These are phyloP conservation scores for Lycophotia porphyrea DNA, from an alignment of 2,888 invertebrate species.

Conservation along the genomic window DNA sequence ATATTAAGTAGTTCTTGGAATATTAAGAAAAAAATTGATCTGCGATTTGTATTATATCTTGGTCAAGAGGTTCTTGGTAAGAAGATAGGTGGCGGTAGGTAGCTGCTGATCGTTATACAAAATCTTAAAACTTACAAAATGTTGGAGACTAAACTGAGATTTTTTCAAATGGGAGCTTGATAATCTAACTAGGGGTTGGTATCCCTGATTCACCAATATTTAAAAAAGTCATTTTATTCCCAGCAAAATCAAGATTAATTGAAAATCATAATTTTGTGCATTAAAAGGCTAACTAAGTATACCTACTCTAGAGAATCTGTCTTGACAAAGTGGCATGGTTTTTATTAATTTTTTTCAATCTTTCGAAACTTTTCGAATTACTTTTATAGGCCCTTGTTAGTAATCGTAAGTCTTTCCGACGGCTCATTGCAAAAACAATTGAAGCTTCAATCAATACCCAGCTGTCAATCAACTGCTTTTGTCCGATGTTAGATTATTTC, in stretches of 20 bases:
- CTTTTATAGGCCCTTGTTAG: background rate
- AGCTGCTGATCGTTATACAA: background rate
- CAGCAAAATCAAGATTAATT: background rate
- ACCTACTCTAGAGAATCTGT: background rate
- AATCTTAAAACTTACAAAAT: no score
- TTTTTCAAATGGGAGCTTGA: no score
- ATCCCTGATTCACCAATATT: background rate
- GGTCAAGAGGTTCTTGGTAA: slow-evolving; percentile 8
- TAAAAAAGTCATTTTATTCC: background rate
- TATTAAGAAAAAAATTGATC: background rate
- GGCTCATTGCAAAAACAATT: slow-evolving; percentile 14
- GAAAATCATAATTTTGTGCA: background rate
- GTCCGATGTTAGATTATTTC: slow-evolving; percentile 24
- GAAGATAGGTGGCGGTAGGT: slow-evolving; percentile 34
- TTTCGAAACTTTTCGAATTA: background rate
- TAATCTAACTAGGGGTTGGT: background rate
- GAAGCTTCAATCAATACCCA: background rate
- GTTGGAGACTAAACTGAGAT: background rate
- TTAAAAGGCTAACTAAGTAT: background rate
- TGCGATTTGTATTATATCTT: background rate
- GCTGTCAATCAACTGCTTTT: slow-evolving; percentile 36
- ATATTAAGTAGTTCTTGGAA: background rate
- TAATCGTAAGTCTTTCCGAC: background rate
- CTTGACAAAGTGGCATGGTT: background rate
- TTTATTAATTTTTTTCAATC: background rate